phyloP scores from a whole-genome alignment of 1,140 invertebrate species.

The Trichoplusia ni region DNA sequence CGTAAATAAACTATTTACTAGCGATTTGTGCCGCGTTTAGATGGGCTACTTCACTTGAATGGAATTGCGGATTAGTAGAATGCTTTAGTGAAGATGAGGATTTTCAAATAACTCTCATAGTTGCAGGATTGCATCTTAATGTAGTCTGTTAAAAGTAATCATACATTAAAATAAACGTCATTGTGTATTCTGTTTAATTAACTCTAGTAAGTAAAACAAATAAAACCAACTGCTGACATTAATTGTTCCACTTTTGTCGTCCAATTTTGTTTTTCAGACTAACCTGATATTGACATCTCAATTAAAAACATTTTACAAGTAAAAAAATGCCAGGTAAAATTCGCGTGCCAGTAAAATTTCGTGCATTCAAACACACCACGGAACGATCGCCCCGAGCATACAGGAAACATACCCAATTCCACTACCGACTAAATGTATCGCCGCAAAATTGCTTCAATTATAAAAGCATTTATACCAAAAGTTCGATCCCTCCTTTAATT shows the following conservation, averaged over 20 bases:
- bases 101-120: too few species aligned
- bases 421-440: slow-evolving; percentile 6
- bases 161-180: too few species aligned
- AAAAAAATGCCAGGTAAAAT: background rate
- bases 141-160: too few species aligned
- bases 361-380: background rate
- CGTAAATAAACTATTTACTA: slow-evolving; percentile 23
- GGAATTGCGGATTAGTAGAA: background rate
- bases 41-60: background rate
- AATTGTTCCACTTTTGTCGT: slow-evolving; percentile 11
- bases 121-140: too few species aligned
- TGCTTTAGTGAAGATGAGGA: too few species aligned
- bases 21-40: slow-evolving; percentile 5
- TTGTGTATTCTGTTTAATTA: too few species aligned
- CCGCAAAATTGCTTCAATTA: slow-evolving; percentile 21
- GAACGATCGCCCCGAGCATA: background rate
- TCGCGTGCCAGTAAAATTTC: background rate
- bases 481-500: slow-evolving; percentile 1
- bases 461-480: background rate
- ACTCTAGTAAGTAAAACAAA: too few species aligned
- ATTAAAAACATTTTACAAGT: background rate
- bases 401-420: slow-evolving; percentile 15
- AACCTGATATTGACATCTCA: background rate
- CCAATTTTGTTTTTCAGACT: slow-evolving; percentile 6
- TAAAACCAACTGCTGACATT: background rate